These are phyloP conservation scores for Lemur catta DNA, from an alignment of 2,797 vertebrate species.

Conservation along the genomic window DNA sequence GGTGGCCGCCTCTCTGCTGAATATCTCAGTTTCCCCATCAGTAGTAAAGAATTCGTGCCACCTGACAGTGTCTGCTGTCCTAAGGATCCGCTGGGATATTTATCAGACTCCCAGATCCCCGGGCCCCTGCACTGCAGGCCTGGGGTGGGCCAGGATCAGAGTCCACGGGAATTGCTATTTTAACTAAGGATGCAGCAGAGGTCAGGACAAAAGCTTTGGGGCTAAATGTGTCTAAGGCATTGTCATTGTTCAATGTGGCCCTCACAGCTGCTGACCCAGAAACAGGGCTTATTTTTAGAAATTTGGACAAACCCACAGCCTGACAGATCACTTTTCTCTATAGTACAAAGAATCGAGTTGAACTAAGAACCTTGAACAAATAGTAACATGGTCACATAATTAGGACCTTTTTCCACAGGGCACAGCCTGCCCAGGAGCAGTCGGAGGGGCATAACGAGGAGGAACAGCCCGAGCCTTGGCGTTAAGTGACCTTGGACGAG, in stretches of 20 bases:
- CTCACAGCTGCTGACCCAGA: constrained; percentile 67
- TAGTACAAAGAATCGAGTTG: not conserved
- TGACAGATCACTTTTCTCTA: not conserved
- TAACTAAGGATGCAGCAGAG: not conserved
- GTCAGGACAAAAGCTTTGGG: constrained; percentile 29
- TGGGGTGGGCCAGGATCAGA: not conserved
- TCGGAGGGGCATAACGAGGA: not conserved
- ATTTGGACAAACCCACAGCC: constrained; percentile 23
- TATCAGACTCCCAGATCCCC: not conserved
- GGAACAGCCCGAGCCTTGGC: not conserved
- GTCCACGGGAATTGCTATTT: not conserved
- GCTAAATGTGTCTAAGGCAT: constrained; percentile 19
- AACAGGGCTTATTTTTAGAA: constrained; percentile 65
- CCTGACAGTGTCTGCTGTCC: not conserved
- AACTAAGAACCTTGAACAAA: not conserved
- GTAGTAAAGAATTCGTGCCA: not conserved
- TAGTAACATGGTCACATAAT: not conserved
- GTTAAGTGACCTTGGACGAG: not conserved
- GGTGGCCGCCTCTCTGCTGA: not conserved
- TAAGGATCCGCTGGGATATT: not conserved
- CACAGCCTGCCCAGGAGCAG: not conserved
- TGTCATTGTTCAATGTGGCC: constrained; percentile 15
- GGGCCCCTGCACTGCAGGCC: not conserved
- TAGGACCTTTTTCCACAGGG: not conserved
- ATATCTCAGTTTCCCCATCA: not conserved